These are phyloP conservation scores for Pocillopora damicornis DNA, from an alignment of 64 coral and sea anemone species.

Conservation along the genomic window DNA sequence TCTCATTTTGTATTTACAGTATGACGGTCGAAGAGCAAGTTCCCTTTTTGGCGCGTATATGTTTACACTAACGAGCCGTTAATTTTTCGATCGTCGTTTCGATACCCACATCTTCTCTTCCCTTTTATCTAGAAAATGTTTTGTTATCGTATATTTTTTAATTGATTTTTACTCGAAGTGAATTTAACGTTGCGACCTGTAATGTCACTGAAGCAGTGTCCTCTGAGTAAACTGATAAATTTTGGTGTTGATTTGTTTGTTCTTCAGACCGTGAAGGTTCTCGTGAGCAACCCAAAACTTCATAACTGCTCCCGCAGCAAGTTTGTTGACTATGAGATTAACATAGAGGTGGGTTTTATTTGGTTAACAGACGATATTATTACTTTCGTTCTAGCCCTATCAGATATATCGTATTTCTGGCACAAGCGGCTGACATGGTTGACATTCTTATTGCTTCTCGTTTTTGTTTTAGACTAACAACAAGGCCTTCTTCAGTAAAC, in stretches of 20 bases:
- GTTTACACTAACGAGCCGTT: too few relatives aligned
- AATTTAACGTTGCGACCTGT: neutral
- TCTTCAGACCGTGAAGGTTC: slow-evolving; percentile 53
- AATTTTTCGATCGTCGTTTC: too few relatives aligned
- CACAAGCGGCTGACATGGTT: neutral
- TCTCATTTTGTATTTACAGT: neutral
- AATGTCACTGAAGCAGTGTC: neutral
- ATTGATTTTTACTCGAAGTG: neutral
- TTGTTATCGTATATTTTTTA: too few relatives aligned
- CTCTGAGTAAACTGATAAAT: neutral
- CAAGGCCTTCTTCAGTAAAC: slow-evolving; percentile 88
- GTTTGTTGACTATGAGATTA: slow-evolving; percentile 93
- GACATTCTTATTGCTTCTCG: neutral
- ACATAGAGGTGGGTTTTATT: slow-evolving; percentile 66
- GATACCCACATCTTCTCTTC: too few relatives aligned
- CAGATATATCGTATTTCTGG: neutral
- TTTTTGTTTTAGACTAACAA: slow-evolving; percentile 65
- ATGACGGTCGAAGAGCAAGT: neutral
- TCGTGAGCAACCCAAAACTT: slow-evolving; percentile 70
- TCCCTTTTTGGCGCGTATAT: too few relatives aligned
- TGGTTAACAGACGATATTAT: neutral
- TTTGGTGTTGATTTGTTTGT: neutral
- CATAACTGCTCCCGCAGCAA: slow-evolving; percentile 61
- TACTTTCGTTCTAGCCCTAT: neutral
- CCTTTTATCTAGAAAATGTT: too few relatives aligned